A percentile compares a stretch with the other conserved stretches of the same genome.
Evolutionary conservation across 2,113 vertebrate species (phyloP).

Genomic region (Colinus virginianus): DNA sequence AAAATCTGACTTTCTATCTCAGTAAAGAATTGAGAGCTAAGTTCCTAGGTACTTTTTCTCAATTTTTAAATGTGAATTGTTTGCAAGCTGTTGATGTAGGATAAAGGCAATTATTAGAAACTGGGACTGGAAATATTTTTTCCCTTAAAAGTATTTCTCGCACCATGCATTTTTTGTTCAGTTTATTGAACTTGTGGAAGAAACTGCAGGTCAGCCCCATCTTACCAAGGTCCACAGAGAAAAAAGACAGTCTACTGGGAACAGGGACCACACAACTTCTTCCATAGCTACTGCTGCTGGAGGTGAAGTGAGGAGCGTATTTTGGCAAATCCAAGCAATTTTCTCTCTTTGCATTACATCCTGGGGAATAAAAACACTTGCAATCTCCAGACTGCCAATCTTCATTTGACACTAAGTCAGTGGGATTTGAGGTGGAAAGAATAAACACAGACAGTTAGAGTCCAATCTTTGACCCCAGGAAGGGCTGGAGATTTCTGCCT

Average conservation of each 20-base stretch:
- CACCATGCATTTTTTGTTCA: background rate
- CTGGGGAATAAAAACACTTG: fast-evolving
- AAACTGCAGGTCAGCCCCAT: background rate
- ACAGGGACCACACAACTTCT: background rate
- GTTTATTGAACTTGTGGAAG: background rate
- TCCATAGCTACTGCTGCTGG: background rate
- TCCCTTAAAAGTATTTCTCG: background rate
- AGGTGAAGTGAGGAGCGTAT: background rate
- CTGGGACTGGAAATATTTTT: background rate
- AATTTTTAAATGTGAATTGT: background rate
- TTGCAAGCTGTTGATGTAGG: background rate
- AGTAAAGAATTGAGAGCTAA: background rate
- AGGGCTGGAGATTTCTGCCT: background rate
- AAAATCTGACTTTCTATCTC: background rate
- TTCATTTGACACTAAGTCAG: background rate
- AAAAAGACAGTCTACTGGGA: background rate
- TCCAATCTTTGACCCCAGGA: background rate
- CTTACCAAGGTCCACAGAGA: background rate
- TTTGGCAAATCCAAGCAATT: background rate
- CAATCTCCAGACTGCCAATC: background rate
- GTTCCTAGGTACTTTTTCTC: background rate
- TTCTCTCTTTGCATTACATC: background rate
- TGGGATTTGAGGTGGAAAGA: background rate
- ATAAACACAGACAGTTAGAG: background rate
- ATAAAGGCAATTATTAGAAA: background rate